phyloP scores from a whole-genome alignment of 2,797 vertebrate genomes.

The Tokudaia tokunoshimensis region DNA sequence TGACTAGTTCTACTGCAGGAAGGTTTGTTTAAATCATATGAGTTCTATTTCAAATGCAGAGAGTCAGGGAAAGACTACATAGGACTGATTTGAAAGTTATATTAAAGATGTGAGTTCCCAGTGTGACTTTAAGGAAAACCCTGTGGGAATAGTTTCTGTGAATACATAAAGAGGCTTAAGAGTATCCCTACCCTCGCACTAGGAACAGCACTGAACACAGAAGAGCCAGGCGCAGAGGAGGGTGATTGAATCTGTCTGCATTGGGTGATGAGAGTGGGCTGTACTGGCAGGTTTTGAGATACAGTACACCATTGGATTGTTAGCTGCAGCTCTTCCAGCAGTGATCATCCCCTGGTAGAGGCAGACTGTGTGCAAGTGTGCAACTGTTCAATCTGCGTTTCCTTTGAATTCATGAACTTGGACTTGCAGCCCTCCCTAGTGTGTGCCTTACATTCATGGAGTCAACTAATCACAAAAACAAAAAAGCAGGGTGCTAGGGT shows the following conservation, averaged over 20 bases:
- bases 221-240: neutral
- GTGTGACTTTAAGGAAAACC: conserved; percentile 27
- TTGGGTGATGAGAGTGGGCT: neutral
- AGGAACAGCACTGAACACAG: neutral
- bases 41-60: conserved; percentile 48
- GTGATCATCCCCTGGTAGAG: neutral
- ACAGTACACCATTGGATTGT: fast-evolving
- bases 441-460: neutral
- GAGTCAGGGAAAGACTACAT: neutral
- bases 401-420: neutral
- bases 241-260: neutral
- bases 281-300: neutral
- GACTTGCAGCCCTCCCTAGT: neutral
- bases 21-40: neutral
- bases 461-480: neutral
- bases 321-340: neutral
- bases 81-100: conserved; percentile 63
- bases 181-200: neutral
- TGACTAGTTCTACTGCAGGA: neutral
- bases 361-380: neutral
- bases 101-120: conserved; percentile 61
- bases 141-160: conserved; percentile 63
- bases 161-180: neutral
- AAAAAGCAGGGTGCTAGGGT: neutral
- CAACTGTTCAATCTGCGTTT: neutral